Base-by-base conservation (phyloP, 2,888 invertebrate species). In the Trissoscelio sp. region DNA sequence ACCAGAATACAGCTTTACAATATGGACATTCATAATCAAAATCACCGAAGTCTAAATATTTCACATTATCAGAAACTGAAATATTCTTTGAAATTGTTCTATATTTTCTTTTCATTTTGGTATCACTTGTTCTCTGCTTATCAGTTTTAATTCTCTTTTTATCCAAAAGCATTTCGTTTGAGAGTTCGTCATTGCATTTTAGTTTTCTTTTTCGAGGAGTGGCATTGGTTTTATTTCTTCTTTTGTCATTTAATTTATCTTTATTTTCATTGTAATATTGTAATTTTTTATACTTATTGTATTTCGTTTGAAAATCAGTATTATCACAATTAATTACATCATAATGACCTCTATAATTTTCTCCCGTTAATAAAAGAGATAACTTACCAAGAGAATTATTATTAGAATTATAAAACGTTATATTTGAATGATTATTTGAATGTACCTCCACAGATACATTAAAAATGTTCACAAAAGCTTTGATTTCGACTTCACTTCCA, bases 1-100 rank as follows among this genome's bases (percentile, higher is more conserved):
- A 22, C 58, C 58, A 60, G 39, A 42, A 60, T 14, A 24, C 12
- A 7, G 57, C 57, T n/a, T 57, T 37, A 57, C 57, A 57, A 37
- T 57, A n/a, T n/a, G 11, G 2, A 37, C 57, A 57, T 18, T 2
- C 18, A 18, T 57, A 57, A 57, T 57, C 37, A 18, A 57, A 57
- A 18, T 16, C 11, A 20, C 57, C 57, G 2, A 37, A 18, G 37
- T 57, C 18, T 57, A 20, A 48, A 46, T 46, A 16, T 46, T 46
- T 4, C 3, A 37, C 9, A 37, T 37, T 37, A n/a, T 37, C 9
- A n/a, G 37, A 37, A 37, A 37, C 11, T 37, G 37, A 37, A 44
- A 44, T 44, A 44, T 44, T 44, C 3, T 44, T 16, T 44, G 44
- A 44, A 44, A 44, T 44, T 24, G 24, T 4, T 24, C 24, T 24